phyloP scores from a whole-genome alignment of 1,140 invertebrate species.

The Phenacoccus solenopsis region DNA sequence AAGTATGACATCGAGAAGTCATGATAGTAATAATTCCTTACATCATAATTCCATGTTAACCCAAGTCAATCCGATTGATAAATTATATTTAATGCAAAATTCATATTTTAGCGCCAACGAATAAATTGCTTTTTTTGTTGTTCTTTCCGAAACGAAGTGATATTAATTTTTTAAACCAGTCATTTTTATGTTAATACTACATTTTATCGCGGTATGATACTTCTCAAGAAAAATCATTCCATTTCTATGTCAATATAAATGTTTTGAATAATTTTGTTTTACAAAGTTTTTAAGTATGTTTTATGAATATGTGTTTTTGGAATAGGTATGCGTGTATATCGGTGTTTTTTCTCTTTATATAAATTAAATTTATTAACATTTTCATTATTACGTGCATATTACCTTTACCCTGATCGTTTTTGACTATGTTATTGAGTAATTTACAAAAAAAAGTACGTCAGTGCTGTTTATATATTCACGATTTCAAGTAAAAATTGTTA shows the following conservation, averaged over 20 bases:
- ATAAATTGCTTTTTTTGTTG: background rate
- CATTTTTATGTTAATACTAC: background rate
- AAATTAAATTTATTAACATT: background rate
- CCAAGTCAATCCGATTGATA: constrained; percentile 84
- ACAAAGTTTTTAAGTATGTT: background rate
- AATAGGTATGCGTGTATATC: background rate
- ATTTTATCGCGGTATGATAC: too few relatives aligned
- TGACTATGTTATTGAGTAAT: background rate
- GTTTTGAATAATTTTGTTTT: background rate
- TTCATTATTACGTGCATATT: background rate
- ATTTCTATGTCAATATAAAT: background rate
- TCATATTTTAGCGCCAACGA: constrained; percentile 60
- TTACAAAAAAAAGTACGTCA: background rate
- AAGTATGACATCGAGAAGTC: constrained; percentile 27
- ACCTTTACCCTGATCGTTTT: background rate
- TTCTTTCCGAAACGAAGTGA: constrained; percentile 9
- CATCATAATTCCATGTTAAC: constrained; percentile 9
- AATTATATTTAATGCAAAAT: constrained; percentile 94
- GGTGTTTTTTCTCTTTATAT: background rate
- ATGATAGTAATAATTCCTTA: constrained; percentile 34
- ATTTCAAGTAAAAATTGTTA: background rate
- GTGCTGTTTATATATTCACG: background rate
- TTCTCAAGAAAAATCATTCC: background rate
- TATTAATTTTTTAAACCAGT: background rate
- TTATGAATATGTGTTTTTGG: background rate